Evolutionary conservation across 2,797 vertebrate genomes (phyloP), one percentile per base, ranked within the genome.

Genomic region (Thaleichthys pacificus): DNA sequence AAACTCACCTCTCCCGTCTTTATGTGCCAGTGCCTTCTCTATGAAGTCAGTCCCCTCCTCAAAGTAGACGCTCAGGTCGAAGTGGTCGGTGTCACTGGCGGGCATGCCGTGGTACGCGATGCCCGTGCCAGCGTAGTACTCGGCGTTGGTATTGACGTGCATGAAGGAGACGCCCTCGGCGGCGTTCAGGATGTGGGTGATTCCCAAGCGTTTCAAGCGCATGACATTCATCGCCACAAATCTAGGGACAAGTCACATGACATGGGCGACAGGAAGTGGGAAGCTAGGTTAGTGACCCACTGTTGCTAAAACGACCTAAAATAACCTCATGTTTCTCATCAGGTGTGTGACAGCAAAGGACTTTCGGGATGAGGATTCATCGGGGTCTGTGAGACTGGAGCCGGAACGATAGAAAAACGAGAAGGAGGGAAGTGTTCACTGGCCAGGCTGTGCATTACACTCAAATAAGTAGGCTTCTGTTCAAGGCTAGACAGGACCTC

Each of bases 161-260:
- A 98, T 98, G 83, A 95, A 94, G 35, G 97, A 98, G 80, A 93
- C 94, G 60, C 97, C 97, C 75, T 99, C 96, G 0, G 97, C 97
- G 0, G 94, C 94, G 0, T 99, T 99, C 82, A 99, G 91, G 82
- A 99, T 82, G 11, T 99, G 97, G 4, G 95, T 98, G 87, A 98
- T 92, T 66, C 95, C 95, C 81, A 96, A 86, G 0, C 84, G 94
- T 85, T 94, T 93, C 77, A 99, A 86, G 74, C 86, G 94, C 79
- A 78, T 80, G 47, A 93, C 90, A 65, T 96, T 94, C 73, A 91
- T 95, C 12, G 96, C 97, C 79, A 94, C 92, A 84, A 93, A 94
- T 81, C 97, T 95, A 85, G 47, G 69, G 7, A 69, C 35, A 2
- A 28, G 28, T 21, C 35, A 65, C 19, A 21, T n/a, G 19, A n/a